Evolutionary conservation across 2,797 vertebrate genomes (phyloP).

Genomic region (Setipinna tenuifilis): DNA sequence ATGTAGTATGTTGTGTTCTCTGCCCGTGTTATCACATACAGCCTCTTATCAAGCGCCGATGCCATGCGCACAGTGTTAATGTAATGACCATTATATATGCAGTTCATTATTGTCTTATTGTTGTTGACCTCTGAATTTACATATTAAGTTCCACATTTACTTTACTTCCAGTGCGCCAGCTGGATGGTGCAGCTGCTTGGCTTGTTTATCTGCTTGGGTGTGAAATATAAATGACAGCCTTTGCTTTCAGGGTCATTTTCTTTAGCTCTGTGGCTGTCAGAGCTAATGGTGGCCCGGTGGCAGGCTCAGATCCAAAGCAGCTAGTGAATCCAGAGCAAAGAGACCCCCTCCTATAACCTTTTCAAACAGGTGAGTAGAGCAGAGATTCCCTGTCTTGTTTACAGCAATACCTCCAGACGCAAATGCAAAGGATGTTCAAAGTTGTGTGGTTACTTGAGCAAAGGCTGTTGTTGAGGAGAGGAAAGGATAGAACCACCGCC

Average conservation of each 20-base stretch:
- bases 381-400: not conserved
- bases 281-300: conserved; percentile 4
- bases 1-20: not conserved
- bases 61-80: not conserved
- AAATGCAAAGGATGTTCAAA: not conserved
- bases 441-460: not conserved
- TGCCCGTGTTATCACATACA: not conserved
- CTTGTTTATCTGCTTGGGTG: not conserved
- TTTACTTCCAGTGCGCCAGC: not conserved
- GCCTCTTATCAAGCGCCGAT: no score
- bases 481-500: not conserved
- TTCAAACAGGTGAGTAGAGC: not conserved
- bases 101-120: not conserved
- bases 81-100: not conserved
- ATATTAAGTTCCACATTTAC: not conserved
- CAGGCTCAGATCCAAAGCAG: not conserved
- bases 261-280: conserved; percentile 13
- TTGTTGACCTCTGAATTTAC: not conserved
- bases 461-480: not conserved
- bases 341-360: not conserved
- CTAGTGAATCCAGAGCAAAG: conserved; percentile 7
- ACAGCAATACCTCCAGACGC: not conserved
- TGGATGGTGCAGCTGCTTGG: not conserved
- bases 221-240: not conserved
- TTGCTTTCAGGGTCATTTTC: not conserved